Evolutionary conservation across 2,888 invertebrate species (phyloP).

Genomic region (Lithophane semibrunnea): DNA sequence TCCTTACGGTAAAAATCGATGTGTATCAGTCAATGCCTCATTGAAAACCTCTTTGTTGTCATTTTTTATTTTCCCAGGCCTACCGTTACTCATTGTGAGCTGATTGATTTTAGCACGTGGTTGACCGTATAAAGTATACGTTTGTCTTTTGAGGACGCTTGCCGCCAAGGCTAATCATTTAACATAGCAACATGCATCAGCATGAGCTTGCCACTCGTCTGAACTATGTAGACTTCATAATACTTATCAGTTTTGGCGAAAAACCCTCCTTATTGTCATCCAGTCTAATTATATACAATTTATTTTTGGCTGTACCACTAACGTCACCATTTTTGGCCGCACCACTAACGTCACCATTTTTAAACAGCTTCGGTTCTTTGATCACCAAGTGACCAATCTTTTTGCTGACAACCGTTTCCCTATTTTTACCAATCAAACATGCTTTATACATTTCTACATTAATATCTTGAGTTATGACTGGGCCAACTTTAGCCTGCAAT

Average conservation of each 20-base stretch:
- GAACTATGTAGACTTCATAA: neutral
- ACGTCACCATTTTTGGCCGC: too few relatives aligned
- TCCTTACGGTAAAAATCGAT: slow-evolving; percentile 52
- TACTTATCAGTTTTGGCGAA: neutral
- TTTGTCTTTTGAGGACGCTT: neutral
- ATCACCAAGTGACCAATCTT: too few relatives aligned
- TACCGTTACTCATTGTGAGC: slow-evolving; percentile 35
- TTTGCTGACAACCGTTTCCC: too few relatives aligned
- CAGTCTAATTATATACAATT: neutral
- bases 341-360: too few relatives aligned
- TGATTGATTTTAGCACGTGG: slow-evolving; percentile 37
- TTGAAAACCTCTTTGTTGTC: slow-evolving; percentile 33
- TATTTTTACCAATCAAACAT: too few relatives aligned
- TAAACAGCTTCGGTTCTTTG: neutral
- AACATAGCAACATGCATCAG: neutral
- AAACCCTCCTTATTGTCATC: neutral
- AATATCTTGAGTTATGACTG: neutral
- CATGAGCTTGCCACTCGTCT: neutral
- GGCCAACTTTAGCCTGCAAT: neutral
- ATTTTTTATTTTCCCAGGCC: slow-evolving; percentile 27
- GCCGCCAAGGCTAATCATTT: too few relatives aligned
- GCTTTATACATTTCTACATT: neutral
- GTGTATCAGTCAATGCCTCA: slow-evolving; percentile 34
- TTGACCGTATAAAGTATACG: neutral
- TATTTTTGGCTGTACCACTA: too few relatives aligned